phyloP scores from a whole-genome alignment of 1,140 invertebrate genomes.

The Gonioctena quinquepunctata region DNA sequence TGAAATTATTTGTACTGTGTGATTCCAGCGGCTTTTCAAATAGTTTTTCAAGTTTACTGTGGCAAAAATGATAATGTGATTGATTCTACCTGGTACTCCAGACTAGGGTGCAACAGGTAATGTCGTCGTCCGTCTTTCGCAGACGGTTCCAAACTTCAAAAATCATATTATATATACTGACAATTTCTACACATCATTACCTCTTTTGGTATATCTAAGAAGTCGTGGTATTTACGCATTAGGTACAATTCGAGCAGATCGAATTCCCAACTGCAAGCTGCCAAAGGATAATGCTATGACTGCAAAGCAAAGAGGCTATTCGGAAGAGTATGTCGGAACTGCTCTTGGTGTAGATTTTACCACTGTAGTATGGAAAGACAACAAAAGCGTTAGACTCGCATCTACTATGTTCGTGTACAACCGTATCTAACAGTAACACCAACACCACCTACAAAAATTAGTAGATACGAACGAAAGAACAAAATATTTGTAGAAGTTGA shows the following conservation, averaged over 20 bases:
- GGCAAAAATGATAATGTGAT: background rate
- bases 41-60: constrained; percentile 2
- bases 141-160: background rate
- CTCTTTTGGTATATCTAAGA: background rate
- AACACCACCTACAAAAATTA: background rate
- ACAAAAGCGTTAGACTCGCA: constrained; percentile 25
- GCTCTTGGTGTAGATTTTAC: constrained; percentile 25
- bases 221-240: background rate
- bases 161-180: background rate
- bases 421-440: background rate
- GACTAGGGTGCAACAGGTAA: no score
- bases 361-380: constrained; percentile 36
- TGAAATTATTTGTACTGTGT: background rate
- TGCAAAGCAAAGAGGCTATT: background rate
- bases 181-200: background rate
- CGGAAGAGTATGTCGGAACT: constrained; percentile 6
- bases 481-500: constrained; percentile 23
- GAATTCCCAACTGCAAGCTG: background rate
- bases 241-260: background rate
- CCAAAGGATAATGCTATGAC: background rate
- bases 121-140: background rate
- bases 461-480: constrained; percentile 21
- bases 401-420: constrained; percentile 16
- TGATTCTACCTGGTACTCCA: background rate
- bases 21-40: background rate